Percentiles rank a stretch among this genome's conserved stretches.
phyloP scores from a whole-genome alignment of 2,113 vertebrate species.

The Crypturellus undulatus region DNA sequence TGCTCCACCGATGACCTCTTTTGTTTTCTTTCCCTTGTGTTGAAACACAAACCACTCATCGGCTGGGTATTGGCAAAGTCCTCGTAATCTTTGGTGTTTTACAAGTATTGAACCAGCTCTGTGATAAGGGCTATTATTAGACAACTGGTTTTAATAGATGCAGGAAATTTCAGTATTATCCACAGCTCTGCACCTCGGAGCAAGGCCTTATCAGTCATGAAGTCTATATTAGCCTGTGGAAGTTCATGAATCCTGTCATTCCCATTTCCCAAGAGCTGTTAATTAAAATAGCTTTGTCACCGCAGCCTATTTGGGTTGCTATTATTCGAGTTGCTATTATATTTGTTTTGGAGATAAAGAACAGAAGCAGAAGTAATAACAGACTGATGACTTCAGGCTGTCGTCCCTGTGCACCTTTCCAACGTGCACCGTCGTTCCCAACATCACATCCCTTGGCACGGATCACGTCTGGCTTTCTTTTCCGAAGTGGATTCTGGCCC shows the following conservation, averaged over 20 bases:
- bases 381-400: not conserved
- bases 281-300: not conserved
- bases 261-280: not conserved
- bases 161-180: not conserved
- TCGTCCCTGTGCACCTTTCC: not conserved
- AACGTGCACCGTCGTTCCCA: fast-evolving
- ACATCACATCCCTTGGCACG: not conserved
- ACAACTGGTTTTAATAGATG: not conserved
- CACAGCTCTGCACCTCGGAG: fast-evolving
- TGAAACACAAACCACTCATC: not conserved
- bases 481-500: fast-evolving
- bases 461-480: not conserved
- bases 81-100: fast-evolving
- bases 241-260: not conserved
- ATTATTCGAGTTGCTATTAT: not conserved
- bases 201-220: not conserved
- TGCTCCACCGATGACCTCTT: not conserved
- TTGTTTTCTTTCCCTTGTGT: not conserved
- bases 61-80: not conserved
- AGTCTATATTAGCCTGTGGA: not conserved
- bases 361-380: not conserved
- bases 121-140: not conserved
- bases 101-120: not conserved
- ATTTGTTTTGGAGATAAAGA: not conserved
- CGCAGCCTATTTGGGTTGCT: not conserved